These are phyloP conservation scores for Cotesia congregata DNA, from an alignment of 2,888 invertebrate species.

Conservation along the genomic window DNA sequence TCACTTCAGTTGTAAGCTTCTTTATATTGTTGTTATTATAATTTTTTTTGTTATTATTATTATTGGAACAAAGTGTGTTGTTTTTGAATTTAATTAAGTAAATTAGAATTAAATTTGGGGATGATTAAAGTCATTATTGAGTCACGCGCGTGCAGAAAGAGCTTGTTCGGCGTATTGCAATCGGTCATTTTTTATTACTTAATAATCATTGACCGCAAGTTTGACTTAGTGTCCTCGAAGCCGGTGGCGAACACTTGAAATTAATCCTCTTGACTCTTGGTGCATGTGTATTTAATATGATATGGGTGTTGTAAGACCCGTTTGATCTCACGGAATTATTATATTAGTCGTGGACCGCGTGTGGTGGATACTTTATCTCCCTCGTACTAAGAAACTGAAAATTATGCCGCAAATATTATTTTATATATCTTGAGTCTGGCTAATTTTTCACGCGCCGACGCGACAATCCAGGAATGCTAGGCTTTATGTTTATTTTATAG, in stretches of 20 bases:
- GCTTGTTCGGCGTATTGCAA: background rate
- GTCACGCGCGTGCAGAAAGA: background rate
- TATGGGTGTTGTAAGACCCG: background rate
- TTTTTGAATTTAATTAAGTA: conserved; percentile 2
- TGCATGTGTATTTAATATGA: background rate
- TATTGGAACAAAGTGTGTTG: background rate
- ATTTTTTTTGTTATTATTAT: background rate
- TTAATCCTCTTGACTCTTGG: background rate
- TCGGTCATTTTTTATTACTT: too few relatives aligned
- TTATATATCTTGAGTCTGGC: background rate
- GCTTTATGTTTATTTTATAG: background rate
- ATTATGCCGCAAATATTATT: conserved; percentile 31
- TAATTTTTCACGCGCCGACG: conserved; percentile 28
- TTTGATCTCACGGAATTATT: background rate
- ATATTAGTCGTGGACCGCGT: background rate
- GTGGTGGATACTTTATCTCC: background rate
- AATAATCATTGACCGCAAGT: too few relatives aligned
- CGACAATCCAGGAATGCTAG: conserved; percentile 21
- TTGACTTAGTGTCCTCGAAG: too few relatives aligned
- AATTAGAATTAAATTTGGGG: background rate
- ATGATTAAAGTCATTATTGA: background rate
- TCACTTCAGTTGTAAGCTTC: conserved; percentile 6
- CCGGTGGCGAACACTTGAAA: background rate
- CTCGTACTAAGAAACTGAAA: conserved; percentile 25
- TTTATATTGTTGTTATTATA: background rate